Evolutionary conservation across 1,140 invertebrate species (phyloP).

Genomic region (Philotrypesis tridentata): DNA sequence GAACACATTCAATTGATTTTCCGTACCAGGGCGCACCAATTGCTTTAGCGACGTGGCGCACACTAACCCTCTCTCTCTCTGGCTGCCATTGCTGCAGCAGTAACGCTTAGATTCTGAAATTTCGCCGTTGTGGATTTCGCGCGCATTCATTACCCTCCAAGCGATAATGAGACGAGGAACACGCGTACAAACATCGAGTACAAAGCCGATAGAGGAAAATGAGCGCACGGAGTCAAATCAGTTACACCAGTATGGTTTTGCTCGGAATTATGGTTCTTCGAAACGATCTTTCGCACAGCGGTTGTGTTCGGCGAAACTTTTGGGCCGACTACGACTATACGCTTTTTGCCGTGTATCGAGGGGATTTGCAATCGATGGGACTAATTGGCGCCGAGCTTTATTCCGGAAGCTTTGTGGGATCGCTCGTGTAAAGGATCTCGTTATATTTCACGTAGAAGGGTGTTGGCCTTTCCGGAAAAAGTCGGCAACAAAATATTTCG

Average conservation of each 20-base stretch:
- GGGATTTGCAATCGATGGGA: background rate
- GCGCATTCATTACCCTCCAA: background rate
- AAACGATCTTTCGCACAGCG: too few relatives aligned
- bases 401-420: background rate
- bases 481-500: too few relatives aligned
- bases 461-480: too few relatives aligned
- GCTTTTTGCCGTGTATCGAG: too few relatives aligned
- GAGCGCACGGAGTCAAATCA: background rate
- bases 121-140: background rate
- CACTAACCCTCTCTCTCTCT: too few relatives aligned
- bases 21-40: background rate
- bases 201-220: background rate
- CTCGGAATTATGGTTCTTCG: slow-evolving; percentile 40
- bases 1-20: slow-evolving; percentile 14
- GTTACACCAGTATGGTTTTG: slow-evolving; percentile 28
- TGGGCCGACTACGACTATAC: too few relatives aligned
- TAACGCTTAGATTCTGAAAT: background rate
- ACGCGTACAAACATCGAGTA: background rate
- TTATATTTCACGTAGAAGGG: too few relatives aligned
- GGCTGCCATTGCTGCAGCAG: too few relatives aligned
- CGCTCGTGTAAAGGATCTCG: too few relatives aligned
- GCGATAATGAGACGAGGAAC: slow-evolving; percentile 34
- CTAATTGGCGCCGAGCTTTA: background rate
- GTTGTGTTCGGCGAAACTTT: too few relatives aligned
- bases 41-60: background rate